Conservation (phyloP, 2,888 invertebrate genomes). For the Phaonia tiefii region DNA sequence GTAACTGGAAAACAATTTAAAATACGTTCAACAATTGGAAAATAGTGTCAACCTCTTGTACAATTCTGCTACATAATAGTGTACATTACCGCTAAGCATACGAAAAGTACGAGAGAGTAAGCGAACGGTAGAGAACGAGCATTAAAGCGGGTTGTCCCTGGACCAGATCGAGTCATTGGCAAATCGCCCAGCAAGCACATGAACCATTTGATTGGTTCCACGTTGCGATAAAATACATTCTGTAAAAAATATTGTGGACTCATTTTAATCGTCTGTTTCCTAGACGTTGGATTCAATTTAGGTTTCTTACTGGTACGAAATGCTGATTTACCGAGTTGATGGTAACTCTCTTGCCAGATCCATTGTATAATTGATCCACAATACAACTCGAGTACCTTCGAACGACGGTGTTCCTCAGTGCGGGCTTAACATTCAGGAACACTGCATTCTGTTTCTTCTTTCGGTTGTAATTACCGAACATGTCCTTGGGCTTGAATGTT, state of each 20-base stretch:
- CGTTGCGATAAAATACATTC: constrained; percentile 80
- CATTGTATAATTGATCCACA: constrained; percentile 74
- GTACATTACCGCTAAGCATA: constrained; percentile 81
- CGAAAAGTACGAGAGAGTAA: constrained; percentile 83
- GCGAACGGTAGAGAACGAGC: constrained; percentile 82
- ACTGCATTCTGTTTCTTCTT: constrained; percentile 76
- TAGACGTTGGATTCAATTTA: neutral
- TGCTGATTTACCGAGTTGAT: constrained; percentile 73
- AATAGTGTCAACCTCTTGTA: no score
- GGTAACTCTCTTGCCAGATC: constrained; percentile 69
- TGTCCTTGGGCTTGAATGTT: no score
- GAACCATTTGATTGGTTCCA: constrained; percentile 81
- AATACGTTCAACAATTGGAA: no score
- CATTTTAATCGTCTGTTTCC: neutral
- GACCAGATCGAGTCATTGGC: constrained; percentile 82
- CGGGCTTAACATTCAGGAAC: constrained; percentile 79
- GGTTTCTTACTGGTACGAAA: constrained; percentile 72
- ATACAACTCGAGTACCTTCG: constrained; percentile 76
- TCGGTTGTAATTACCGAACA: constrained; percentile 74
- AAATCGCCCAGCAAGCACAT: constrained; percentile 84
- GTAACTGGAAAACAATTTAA: no score
- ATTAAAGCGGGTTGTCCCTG: constrained; percentile 81
- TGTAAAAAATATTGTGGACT: constrained; percentile 59
- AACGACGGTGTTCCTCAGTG: constrained; percentile 71
- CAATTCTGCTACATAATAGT: no score